Evolutionary conservation across 2,113 vertebrate genomes (phyloP).

Genomic region (Saccopteryx bilineata): DNA sequence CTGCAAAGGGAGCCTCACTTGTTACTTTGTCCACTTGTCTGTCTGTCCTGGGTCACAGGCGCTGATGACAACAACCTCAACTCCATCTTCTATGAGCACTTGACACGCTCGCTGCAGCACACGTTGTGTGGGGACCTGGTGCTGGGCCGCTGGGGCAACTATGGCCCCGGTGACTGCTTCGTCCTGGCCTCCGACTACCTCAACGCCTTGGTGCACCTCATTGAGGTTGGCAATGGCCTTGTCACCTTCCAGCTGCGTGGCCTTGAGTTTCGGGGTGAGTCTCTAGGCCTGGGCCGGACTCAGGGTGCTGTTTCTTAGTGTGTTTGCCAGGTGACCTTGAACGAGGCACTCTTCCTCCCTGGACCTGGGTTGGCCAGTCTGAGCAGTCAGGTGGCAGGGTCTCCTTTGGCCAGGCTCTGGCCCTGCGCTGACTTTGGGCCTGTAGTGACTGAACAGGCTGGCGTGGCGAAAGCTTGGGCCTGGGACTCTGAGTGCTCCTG

Average conservation of each 20-base stretch:
- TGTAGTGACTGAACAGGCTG: fast-evolving
- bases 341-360: neutral
- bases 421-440: neutral
- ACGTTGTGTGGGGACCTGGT: constrained; percentile 94
- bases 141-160: constrained; percentile 95
- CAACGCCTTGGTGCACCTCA: constrained; percentile 95
- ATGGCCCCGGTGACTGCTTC: constrained; percentile 94
- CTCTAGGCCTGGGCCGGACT: fast-evolving
- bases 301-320: fast-evolving
- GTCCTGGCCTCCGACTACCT: constrained; percentile 96
- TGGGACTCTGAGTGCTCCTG: neutral
- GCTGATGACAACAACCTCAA: constrained; percentile 96
- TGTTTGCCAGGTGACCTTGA: neutral
- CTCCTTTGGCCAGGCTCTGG: neutral
- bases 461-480: too few relatives aligned
- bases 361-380: neutral
- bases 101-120: constrained; percentile 95
- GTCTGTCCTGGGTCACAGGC: constrained; percentile 82
- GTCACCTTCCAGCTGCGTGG: constrained; percentile 96
- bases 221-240: constrained; percentile 95
- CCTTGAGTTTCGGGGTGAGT: constrained; percentile 94
- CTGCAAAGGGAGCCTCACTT: neutral
- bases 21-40: neutral
- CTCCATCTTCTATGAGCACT: constrained; percentile 96
- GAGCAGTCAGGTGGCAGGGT: neutral